Base-by-base conservation (phyloP, 2,888 invertebrate species). In the Acronicta psi region DNA sequence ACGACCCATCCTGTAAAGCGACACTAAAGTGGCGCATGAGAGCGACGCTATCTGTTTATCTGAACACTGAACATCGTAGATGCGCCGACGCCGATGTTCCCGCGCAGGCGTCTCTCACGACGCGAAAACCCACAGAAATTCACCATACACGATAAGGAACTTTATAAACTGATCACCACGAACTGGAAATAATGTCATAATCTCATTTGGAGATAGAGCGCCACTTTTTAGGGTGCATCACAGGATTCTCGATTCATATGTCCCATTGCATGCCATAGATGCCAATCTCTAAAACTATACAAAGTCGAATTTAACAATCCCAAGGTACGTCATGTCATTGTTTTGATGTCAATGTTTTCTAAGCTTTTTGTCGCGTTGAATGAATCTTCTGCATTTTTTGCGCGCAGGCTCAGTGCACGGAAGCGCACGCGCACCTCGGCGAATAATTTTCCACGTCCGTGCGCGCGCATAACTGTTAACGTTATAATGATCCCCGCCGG, bases 381-480 rank as follows among this genome's bases (percentile, higher is more conserved):
- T 69, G 63, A 43, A 44, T 54, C 58, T 68, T 63, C 63, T 68
- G 43, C 14, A 29, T 50, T 23, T 16, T 63, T 38, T 11, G 44
- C 46, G 47, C 59, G 43, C 54, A 56, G 46, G 50, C 54, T 55
- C 60, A 69, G 68, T 67, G 81, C 77, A 79, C 90, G 90, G 90
- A 88, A 88, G 88, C 89, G 81, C 72, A 70, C 77, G 62, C 64
- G 65, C 75, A 75, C 66, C 64, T 68, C 60, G 66, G 84, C 85
- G 90, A 89, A 91, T 91, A 90, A 92, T 92, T 91, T 92, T 92
- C 92, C 92, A 88, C 92, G 90, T 92, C 92, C 91, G 86, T 92
- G 89, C 82, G 79, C 83, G 71, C 82, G 82, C 80, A 71, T 90
- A 90, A 92, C 92, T 89, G 92, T 91, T 85, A 85, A 87, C 82